Evolutionary conservation across 1,140 invertebrate genomes (phyloP).

Genomic region (Cotesia vestalis): DNA sequence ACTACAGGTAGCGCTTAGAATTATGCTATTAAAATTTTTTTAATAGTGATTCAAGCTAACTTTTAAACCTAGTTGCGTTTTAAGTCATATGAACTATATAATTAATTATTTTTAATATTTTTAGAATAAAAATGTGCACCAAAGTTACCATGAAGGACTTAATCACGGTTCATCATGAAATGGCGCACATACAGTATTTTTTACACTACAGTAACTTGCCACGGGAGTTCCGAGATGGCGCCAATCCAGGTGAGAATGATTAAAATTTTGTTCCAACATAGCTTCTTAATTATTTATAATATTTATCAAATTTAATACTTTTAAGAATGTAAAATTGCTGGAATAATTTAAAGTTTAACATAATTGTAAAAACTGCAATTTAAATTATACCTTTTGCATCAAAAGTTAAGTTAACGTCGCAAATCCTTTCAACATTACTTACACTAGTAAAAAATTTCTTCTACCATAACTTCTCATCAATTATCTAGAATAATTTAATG

Average conservation of each 20-base stretch:
- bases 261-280: background rate
- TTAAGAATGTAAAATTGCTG: no score
- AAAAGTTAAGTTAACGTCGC: no score
- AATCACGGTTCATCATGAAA: conserved; percentile 91
- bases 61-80: background rate
- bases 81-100: background rate
- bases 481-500: no score
- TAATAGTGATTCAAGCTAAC: background rate
- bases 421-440: no score
- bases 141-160: conserved; percentile 88
- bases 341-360: no score
- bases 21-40: background rate
- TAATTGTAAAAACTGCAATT: no score
- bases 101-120: conserved; percentile 47
- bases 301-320: background rate
- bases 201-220: conserved; percentile 84
- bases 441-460: no score
- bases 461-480: no score
- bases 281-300: background rate
- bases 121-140: conserved; percentile 95
- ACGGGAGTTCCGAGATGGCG: conserved; percentile 86
- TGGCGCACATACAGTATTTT: conserved; percentile 93
- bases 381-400: no score
- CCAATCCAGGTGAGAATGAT: conserved; percentile 81
- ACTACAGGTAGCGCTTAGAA: conserved; percentile 71